Conservation (phyloP, 2,888 invertebrate genomes). For the Sminthurinus aureus region DNA sequence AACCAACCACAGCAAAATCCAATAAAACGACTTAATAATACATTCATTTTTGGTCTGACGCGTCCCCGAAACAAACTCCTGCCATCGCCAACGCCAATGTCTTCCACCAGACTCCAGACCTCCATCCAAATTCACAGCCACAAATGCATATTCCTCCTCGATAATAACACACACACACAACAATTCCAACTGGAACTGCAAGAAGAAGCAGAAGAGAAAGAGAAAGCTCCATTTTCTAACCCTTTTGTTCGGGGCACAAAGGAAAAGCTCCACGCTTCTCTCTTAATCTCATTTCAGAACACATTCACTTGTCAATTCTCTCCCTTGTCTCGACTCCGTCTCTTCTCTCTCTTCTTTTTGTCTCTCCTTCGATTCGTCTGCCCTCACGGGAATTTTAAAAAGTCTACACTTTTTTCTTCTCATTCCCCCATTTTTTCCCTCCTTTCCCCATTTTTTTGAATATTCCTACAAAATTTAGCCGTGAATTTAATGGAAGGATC, state of each 20-base stretch:
- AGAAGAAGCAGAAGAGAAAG: not conserved
- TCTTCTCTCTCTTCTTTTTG: conserved; percentile 50
- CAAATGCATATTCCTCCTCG: too few species aligned
- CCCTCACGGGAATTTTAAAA: conserved; percentile 44
- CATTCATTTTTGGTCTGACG: conserved; percentile 51
- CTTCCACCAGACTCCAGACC: too few species aligned
- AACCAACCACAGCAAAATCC: conserved; percentile 50
- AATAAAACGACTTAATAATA: conserved; percentile 50
- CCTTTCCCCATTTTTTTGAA: conserved; percentile 20
- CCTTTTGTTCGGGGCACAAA: conserved; percentile 50
- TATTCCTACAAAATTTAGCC: conserved; percentile 1
- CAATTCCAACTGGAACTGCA: not conserved
- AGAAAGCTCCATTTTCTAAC: conserved; percentile 41
- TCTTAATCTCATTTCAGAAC: conserved; percentile 60
- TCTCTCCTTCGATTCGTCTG: conserved; percentile 47
- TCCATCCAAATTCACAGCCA: too few species aligned
- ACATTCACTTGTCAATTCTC: conserved; percentile 58
- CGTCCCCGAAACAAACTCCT: conserved; percentile 22
- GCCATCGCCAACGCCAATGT: too few species aligned
- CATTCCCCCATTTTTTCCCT: conserved; percentile 15
- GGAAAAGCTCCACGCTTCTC: conserved; percentile 41
- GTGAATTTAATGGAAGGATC: not conserved
- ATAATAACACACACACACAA: too few species aligned
- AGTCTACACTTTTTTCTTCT: conserved; percentile 26
- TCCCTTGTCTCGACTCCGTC: conserved; percentile 47